These are phyloP conservation scores for Folsomia manolachei DNA, from an alignment of 2,888 invertebrate genomes.

Conservation along the genomic window DNA sequence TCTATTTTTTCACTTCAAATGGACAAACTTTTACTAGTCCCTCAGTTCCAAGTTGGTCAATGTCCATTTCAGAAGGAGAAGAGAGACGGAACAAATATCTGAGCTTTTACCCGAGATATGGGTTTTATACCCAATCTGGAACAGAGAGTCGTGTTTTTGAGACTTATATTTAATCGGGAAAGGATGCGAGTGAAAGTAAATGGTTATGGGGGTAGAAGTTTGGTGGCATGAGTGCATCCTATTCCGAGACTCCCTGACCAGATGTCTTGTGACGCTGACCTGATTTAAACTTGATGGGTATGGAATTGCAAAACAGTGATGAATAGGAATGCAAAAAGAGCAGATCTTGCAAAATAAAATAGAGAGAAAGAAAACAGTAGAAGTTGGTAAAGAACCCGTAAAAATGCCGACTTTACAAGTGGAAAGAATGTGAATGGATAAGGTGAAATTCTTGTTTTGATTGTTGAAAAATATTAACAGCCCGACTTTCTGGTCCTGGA, in stretches of 20 bases:
- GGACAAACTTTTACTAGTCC: not conserved
- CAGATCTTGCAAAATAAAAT: too few relatives aligned
- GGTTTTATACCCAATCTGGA: not conserved
- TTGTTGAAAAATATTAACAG: not conserved
- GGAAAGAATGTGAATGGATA: not conserved
- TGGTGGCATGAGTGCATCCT: too few relatives aligned
- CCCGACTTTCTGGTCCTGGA: not conserved
- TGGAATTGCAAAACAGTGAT: too few relatives aligned
- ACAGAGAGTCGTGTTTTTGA: not conserved
- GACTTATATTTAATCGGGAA: not conserved
- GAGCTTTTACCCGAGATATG: not conserved
- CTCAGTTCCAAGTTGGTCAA: not conserved
- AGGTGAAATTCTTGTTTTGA: not conserved
- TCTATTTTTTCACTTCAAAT: not conserved
- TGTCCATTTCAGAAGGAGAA: not conserved
- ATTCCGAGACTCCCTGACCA: too few relatives aligned
- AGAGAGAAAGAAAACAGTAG: too few relatives aligned
- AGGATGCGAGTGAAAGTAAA: too few relatives aligned
- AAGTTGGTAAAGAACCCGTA: too few relatives aligned
- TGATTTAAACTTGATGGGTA: too few relatives aligned
- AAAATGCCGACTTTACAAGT: not conserved
- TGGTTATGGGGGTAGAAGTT: too few relatives aligned
- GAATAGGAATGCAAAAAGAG: too few relatives aligned
- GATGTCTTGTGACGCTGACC: too few relatives aligned
- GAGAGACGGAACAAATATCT: not conserved